phyloP scores from a whole-genome alignment of 2,113 vertebrate genomes.

The Hypanus sabinus region DNA sequence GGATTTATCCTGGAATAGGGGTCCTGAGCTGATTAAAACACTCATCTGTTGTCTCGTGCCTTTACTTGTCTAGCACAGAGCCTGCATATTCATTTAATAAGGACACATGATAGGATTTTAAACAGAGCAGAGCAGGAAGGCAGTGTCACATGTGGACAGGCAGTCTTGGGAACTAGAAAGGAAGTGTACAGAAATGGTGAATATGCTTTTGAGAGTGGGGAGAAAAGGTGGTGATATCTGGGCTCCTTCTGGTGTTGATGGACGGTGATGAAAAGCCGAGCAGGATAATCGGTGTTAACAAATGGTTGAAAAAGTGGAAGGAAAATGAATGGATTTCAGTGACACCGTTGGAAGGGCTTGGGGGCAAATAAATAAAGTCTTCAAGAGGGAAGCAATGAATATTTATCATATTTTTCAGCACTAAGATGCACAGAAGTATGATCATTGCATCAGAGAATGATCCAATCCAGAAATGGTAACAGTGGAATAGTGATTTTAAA shows the following conservation, averaged over 20 bases:
- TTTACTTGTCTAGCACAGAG: not conserved
- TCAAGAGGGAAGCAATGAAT: not conserved
- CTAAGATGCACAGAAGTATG: not conserved
- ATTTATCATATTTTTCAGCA: not conserved
- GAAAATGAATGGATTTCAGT: conserved; percentile 25
- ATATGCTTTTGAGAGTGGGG: conserved; percentile 18
- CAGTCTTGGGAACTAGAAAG: not conserved
- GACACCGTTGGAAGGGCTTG: conserved; percentile 9
- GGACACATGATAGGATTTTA: conserved; percentile 21
- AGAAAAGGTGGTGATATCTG: conserved; percentile 28
- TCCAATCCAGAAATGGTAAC: not conserved
- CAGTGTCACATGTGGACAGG: conserved; percentile 17
- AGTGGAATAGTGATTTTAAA: not conserved
- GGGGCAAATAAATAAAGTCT: conserved; percentile 17
- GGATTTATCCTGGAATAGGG: not conserved
- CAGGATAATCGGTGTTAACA: conserved; percentile 28
- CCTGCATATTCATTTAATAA: conserved; percentile 16
- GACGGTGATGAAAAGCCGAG: conserved; percentile 16
- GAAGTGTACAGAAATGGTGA: conserved; percentile 12
- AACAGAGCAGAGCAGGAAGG: conserved; percentile 1
- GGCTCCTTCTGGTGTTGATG: conserved; percentile 6
- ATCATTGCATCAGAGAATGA: not conserved
- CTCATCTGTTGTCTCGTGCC: conserved; percentile 1
- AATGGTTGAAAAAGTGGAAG: conserved; percentile 23
- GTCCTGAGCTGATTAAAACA: not conserved